phyloP scores from a whole-genome alignment of 1,140 invertebrate species.

The Zaprionus taronus region DNA sequence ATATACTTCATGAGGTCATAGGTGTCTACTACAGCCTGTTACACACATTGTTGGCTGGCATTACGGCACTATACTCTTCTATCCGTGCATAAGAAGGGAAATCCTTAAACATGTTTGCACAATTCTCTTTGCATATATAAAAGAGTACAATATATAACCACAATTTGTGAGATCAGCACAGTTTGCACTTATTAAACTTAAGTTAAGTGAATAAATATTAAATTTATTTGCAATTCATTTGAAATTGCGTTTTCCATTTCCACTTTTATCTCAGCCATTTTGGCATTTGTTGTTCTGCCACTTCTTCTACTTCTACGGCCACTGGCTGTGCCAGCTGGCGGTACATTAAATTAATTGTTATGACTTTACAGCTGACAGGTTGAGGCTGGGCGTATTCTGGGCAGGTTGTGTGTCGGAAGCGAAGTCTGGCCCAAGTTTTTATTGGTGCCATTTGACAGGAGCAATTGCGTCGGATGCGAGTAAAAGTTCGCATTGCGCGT shows the following conservation, averaged over 20 bases:
- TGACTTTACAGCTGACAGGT: conserved; percentile 33
- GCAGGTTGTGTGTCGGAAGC: conserved; percentile 37
- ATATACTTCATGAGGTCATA: too few relatives aligned
- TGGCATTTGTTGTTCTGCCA: conserved; percentile 6
- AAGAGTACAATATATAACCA: background rate
- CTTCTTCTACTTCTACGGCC: background rate
- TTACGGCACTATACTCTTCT: too few relatives aligned
- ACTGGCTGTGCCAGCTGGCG: conserved; percentile 35
- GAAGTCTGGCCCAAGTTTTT: conserved; percentile 50
- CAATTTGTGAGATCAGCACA: background rate
- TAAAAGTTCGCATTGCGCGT: conserved; percentile 48
- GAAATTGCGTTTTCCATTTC: background rate
- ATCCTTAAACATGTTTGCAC: too few relatives aligned
- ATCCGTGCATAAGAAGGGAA: too few relatives aligned
- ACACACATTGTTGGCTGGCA: too few relatives aligned
- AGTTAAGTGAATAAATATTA: conserved; percentile 7
- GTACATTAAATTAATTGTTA: conserved; percentile 54
- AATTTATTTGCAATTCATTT: conserved; percentile 6
- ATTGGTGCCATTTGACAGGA: conserved; percentile 60
- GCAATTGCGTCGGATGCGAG: conserved; percentile 44
- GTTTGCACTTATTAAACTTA: background rate
- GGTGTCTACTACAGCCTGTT: too few relatives aligned
- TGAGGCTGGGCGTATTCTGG: background rate
- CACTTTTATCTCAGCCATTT: conserved; percentile 1
- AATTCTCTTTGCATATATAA: too few relatives aligned